Evolutionary conservation across 2,113 vertebrate genomes (phyloP), one percentile per base, ranked within the genome.

Genomic region (Poeciliopsis turrubarensis): DNA sequence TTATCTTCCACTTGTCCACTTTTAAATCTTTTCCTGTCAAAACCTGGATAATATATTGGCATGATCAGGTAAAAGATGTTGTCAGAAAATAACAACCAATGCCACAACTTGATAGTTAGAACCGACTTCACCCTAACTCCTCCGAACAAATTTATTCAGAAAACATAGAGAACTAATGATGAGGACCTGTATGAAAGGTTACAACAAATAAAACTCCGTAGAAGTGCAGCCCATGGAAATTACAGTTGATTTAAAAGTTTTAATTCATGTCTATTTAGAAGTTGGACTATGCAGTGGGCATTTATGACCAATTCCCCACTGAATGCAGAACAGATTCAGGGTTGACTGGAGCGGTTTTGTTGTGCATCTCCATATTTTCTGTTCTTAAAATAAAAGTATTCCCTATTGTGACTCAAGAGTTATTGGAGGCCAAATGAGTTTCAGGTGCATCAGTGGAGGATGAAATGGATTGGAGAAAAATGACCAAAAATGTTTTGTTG

Each of bases 361-460:
- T 85, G 89, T 64, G 66, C 72, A 69, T 82, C 82, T 91, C 85
- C 73, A 66, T 84, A 82, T 87, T 89, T 89, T 92, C 86, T 91
- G 91, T 86, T 94, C 92, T 92, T 93, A 57, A n/a, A 57, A 57
- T 92, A 91, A 93, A 91, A 92, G 85, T 72, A 82, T 89, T 92
- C 91, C 90, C 91, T 78, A 82, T 85, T 88, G 90, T 91, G 82
- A 80, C 73, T 78, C 84, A 80, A 91, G 81, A 87, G 89, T 93
- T 91, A 92, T 90, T 60, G 77, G 70, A 73, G 80, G 73, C 89
- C 92, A 92, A 93, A 93, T 92, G 89, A 92, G 91, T 93, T 93
- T 92, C 86, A 94, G 90, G 91, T 91, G 88, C 84, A 90, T 87
- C 78, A 73, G 72, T 70, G 81, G 82, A 85, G 79, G 81, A 85